Evolutionary conservation across 2,113 vertebrate species (phyloP), one percentile per base, ranked within the genome.

Genomic region (Phrynosoma blainvillii): DNA sequence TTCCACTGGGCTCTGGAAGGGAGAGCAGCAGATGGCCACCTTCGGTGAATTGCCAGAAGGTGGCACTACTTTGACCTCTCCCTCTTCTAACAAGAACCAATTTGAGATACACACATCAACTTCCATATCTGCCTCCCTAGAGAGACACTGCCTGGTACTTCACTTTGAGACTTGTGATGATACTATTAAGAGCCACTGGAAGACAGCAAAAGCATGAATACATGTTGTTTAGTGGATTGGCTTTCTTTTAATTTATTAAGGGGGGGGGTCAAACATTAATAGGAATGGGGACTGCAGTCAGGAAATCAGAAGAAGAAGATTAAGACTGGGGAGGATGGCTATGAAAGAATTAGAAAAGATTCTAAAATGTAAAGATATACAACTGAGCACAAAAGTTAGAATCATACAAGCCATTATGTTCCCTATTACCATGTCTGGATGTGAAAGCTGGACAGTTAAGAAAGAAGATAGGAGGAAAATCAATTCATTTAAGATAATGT

Each of bases 1-100:
- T 47, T 47, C 47, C 47, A 89, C 18, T 82, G 87, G 84, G 90
- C 92, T 90, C 62, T 36, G 84, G 87, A 93, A 93, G 93, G 88
- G 84, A 2, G 82, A 93, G 80, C 75, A 88, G 85, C 90, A 91
- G 85, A 0, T 0, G 88, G 82, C 87, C 89, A 90, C 81, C 93
- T 91, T 88, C 88, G 81, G 84, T 0, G 9, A 93, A 88, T 88
- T 84, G 91, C 85, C 95, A 95, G 91, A 83, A 95, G 94, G 84
- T 95, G 95, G 95, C 95, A 95, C 87, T 94, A 92, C 93, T 88
- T 92, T 84, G 93, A 91, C 77, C 90, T 83, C 40, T 84, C 89
- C 75, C 78, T 74, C 74, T 8, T 81, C 36, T 56, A 75, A 32
- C 79, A 82, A 74, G 71, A 68, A 54, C 71, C 70, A 65, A 23